Percentiles rank a stretch among this genome's conserved stretches.
phyloP scores from a whole-genome alignment of 2,888 invertebrate genomes.

The Belgica antarctica region DNA sequence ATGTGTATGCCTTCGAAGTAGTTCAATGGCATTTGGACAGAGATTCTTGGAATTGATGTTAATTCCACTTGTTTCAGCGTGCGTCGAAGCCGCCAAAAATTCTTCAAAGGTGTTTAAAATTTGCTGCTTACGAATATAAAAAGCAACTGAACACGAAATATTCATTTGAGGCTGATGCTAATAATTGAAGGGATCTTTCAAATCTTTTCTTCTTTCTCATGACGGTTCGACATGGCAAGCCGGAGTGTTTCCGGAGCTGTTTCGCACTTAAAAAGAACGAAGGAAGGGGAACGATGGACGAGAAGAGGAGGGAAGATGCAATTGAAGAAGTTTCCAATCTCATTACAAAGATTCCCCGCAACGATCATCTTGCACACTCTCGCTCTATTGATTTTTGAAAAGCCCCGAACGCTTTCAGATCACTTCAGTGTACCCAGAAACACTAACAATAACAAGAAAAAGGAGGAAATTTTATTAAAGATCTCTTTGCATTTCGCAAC shows the following conservation, averaged over 20 bases:
- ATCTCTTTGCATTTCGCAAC: conserved; percentile 20
- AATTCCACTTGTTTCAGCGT: conserved; percentile 14
- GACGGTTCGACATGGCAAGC: conserved; percentile 3
- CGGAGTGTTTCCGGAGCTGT: conserved; percentile 29
- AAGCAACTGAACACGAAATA: conserved; percentile 28
- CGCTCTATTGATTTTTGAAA: conserved; percentile 10
- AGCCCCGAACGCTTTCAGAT: no score
- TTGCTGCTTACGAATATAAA: conserved; percentile 12
- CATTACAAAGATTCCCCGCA: not conserved
- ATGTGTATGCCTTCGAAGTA: not conserved
- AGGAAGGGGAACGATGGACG: not conserved
- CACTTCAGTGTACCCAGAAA: no score
- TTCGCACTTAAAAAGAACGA: conserved; percentile 1
- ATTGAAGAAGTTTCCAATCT: not conserved
- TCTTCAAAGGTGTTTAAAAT: conserved; percentile 34
- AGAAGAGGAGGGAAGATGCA: not conserved
- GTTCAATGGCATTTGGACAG: conserved; percentile 31
- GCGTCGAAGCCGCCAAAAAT: not conserved
- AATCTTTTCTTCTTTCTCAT: conserved; percentile 6
- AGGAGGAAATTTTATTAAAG: conserved; percentile 25
- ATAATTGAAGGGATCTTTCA: conserved; percentile 28
- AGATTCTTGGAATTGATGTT: conserved; percentile 28
- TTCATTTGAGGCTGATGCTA: conserved; percentile 25
- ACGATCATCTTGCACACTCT: not conserved
- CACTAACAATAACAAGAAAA: conserved; percentile 15